phyloP scores from a whole-genome alignment of 2,888 invertebrate species.

The Atrina japonica region DNA sequence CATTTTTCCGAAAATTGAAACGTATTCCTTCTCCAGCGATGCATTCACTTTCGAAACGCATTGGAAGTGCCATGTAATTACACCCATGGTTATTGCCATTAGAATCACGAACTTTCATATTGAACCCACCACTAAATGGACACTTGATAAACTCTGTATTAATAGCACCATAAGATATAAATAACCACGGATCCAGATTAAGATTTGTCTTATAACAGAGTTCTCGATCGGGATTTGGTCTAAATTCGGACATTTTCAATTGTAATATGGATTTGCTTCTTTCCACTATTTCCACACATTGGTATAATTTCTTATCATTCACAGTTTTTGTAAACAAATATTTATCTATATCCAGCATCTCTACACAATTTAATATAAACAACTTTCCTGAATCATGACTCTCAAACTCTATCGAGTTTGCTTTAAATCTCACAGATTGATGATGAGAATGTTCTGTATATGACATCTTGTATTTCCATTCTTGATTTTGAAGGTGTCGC shows the following conservation, averaged over 20 bases:
- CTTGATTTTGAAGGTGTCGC: slow-evolving; percentile 5
- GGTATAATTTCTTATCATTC: slow-evolving; percentile 3
- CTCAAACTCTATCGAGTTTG: neutral
- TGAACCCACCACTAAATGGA: slow-evolving; percentile 71
- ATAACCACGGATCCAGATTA: slow-evolving; percentile 63
- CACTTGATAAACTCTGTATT: slow-evolving; percentile 60
- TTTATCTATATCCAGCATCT: slow-evolving; percentile 6
- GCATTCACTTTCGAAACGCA: slow-evolving; percentile 75
- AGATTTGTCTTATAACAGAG: slow-evolving; percentile 58
- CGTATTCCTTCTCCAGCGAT: slow-evolving; percentile 69
- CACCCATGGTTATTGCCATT: slow-evolving; percentile 61
- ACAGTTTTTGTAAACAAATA: slow-evolving; percentile 7
- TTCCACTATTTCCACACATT: slow-evolving; percentile 49
- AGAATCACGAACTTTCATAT: slow-evolving; percentile 67
- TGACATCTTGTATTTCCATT: slow-evolving; percentile 11
- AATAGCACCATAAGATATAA: slow-evolving; percentile 57
- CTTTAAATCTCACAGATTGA: neutral
- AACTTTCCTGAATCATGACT: neutral
- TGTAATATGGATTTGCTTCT: slow-evolving; percentile 58
- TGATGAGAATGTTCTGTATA: neutral
- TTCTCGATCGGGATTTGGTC: slow-evolving; percentile 34
- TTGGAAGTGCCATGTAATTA: slow-evolving; percentile 70
- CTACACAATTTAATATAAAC: slow-evolving; percentile 10
- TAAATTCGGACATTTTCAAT: slow-evolving; percentile 53
- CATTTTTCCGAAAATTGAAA: slow-evolving; percentile 64